These are phyloP conservation scores for Lagopus muta DNA, from an alignment of 2,113 vertebrate species.

Conservation along the genomic window DNA sequence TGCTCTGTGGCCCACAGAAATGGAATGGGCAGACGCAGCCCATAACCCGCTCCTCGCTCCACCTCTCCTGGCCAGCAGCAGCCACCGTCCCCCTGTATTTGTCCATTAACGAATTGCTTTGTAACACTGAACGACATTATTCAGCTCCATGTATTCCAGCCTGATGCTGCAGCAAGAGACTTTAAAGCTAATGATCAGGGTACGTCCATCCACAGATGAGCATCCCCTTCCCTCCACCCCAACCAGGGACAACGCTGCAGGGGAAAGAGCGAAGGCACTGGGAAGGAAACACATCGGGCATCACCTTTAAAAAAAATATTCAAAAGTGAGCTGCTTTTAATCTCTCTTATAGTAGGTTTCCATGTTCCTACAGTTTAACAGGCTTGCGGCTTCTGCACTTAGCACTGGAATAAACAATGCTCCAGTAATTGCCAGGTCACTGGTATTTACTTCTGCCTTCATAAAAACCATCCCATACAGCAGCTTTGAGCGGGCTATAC, in stretches of 20 bases:
- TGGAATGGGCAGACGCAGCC: neutral
- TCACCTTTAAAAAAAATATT: neutral
- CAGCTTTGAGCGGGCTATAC: conserved; percentile 22
- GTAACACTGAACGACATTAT: neutral
- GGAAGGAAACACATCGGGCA: neutral
- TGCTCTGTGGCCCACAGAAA: conserved; percentile 6
- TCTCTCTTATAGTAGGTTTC: conserved; percentile 20
- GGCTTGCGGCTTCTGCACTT: conserved; percentile 22
- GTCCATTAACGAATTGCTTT: neutral
- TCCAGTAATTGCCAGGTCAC: conserved; percentile 66
- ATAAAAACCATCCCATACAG: conserved; percentile 34
- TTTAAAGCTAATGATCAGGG: conserved; percentile 16
- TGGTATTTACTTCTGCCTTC: conserved; percentile 60
- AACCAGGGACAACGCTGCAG: neutral
- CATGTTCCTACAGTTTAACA: neutral
- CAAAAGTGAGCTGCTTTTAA: neutral
- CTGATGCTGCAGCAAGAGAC: neutral
- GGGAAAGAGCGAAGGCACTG: neutral
- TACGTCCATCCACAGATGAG: neutral
- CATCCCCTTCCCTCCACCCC: neutral
- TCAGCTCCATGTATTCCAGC: neutral
- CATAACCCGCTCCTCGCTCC: neutral
- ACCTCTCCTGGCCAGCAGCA: neutral
- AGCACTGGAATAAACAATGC: conserved; percentile 56
- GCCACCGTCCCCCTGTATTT: neutral